Percentiles rank a stretch among this genome's conserved stretches.
Evolutionary conservation across 2,888 invertebrate genomes (phyloP).

Genomic region (Orchesellides sinensis): DNA sequence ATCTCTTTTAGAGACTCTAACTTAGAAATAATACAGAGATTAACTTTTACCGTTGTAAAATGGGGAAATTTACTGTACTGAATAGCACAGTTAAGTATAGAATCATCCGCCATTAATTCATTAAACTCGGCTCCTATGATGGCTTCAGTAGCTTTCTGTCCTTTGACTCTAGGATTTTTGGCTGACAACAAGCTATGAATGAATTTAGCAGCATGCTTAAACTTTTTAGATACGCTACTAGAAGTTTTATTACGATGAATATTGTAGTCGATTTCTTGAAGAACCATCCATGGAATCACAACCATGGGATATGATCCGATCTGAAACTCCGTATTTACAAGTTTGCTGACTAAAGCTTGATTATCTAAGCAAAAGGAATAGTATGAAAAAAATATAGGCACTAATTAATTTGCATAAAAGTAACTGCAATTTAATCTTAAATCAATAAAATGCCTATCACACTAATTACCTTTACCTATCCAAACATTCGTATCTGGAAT

Average conservation of each 20-base stretch:
- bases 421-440: too few relatives aligned
- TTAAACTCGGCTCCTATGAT: conserved; percentile 66
- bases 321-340: conserved; percentile 61
- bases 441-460: too few relatives aligned
- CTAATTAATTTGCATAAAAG: too few relatives aligned
- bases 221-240: not conserved
- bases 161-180: conserved; percentile 68
- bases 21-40: too few relatives aligned
- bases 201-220: conserved; percentile 52
- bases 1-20: not conserved
- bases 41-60: conserved; percentile 9
- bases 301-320: not conserved
- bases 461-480: conserved; percentile 65
- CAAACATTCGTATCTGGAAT: conserved; percentile 72
- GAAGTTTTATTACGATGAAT: conserved; percentile 12
- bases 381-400: too few relatives aligned
- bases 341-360: conserved; percentile 34
- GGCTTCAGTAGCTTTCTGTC: conserved; percentile 72
- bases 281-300: conserved; percentile 74
- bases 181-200: conserved; percentile 62
- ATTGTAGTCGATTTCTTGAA: conserved; percentile 72
- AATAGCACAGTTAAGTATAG: conserved; percentile 72
- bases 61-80: conserved; percentile 47
- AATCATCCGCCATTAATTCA: conserved; percentile 70
- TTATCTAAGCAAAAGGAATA: conserved; percentile 11